phyloP scores from a whole-genome alignment of 2,797 vertebrate genomes.

The Furcifer pardalis region DNA sequence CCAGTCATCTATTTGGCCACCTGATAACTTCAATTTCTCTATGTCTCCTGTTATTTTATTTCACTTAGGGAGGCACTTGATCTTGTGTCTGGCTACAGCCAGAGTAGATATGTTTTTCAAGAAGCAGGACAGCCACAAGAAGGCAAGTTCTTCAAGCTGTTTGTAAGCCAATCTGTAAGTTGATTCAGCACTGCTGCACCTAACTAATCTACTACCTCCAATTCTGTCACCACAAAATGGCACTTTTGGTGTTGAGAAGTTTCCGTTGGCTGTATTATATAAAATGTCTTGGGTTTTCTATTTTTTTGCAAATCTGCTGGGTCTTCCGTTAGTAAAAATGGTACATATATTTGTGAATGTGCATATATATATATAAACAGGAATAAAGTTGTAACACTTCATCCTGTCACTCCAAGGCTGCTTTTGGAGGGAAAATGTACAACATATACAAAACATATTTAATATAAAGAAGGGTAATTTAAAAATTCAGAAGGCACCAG shows the following conservation, averaged over 20 bases:
- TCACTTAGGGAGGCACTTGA: slow-evolving; percentile 56
- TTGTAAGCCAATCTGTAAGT: background rate
- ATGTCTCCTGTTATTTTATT: slow-evolving; percentile 28
- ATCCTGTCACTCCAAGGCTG: slow-evolving; percentile 68
- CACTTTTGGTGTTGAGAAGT: slow-evolving; percentile 34
- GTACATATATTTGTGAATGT: slow-evolving; percentile 36
- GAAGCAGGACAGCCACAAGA: slow-evolving; percentile 32
- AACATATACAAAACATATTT: slow-evolving; percentile 81
- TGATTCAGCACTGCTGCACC: slow-evolving; percentile 16
- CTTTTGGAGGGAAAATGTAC: slow-evolving; percentile 57
- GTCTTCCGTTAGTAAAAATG: slow-evolving; percentile 66
- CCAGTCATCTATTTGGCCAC: slow-evolving; percentile 27
- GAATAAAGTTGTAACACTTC: slow-evolving; percentile 68
- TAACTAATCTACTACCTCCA: slow-evolving; percentile 38
- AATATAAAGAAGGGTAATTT: slow-evolving; percentile 69
- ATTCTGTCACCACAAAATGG: slow-evolving; percentile 40
- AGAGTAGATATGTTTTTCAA: slow-evolving; percentile 28
- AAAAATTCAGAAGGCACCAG: slow-evolving; percentile 69
- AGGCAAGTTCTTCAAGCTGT: slow-evolving; percentile 21
- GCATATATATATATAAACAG: slow-evolving; percentile 40
- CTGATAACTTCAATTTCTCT: slow-evolving; percentile 44
- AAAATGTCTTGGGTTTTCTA: slow-evolving; percentile 43
- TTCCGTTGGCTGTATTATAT: background rate
- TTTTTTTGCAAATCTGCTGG: slow-evolving; percentile 52
- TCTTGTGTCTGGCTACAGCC: slow-evolving; percentile 40